Evolutionary conservation across 2,797 vertebrate genomes (phyloP).

Genomic region (Thaleichthys pacificus): DNA sequence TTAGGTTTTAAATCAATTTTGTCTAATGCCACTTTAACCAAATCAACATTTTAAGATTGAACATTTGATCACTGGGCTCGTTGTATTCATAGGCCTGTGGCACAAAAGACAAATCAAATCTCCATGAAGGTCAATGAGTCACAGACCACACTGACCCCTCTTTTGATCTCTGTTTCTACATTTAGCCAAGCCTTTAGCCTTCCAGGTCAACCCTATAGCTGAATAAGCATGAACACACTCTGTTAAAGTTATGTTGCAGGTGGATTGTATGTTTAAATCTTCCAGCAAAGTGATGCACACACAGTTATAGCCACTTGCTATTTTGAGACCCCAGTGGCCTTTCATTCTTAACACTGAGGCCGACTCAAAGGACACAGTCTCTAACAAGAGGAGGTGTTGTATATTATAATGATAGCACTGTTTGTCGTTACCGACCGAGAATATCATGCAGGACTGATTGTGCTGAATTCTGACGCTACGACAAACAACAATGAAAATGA

Average conservation of each 20-base stretch:
- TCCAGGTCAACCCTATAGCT: slow-evolving; percentile 40
- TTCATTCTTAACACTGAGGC: not conserved
- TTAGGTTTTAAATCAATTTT: slow-evolving; percentile 49
- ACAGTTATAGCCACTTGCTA: not conserved
- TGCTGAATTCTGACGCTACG: slow-evolving; percentile 41
- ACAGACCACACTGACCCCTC: slow-evolving; percentile 27
- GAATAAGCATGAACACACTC: slow-evolving; percentile 14
- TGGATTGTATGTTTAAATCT: not conserved
- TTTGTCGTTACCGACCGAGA: too few species aligned
- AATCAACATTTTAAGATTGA: slow-evolving; percentile 49
- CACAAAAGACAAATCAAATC: slow-evolving; percentile 55
- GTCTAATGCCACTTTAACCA: slow-evolving; percentile 46
- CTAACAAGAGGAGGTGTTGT: too few species aligned
- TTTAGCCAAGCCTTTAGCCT: slow-evolving; percentile 33
- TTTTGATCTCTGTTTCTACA: slow-evolving; percentile 33
- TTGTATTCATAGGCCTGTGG: slow-evolving; percentile 48
- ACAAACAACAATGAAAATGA: slow-evolving; percentile 40
- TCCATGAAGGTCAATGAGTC: slow-evolving; percentile 43
- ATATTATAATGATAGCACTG: too few species aligned
- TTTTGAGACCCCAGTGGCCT: not conserved
- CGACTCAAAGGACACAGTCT: too few species aligned
- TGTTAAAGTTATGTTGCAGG: not conserved
- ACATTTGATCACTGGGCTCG: slow-evolving; percentile 32
- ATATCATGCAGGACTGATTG: slow-evolving; percentile 48
- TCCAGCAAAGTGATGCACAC: not conserved